Conservation (phyloP, 2,888 invertebrate genomes). For the Pseudanteris insignis region DNA sequence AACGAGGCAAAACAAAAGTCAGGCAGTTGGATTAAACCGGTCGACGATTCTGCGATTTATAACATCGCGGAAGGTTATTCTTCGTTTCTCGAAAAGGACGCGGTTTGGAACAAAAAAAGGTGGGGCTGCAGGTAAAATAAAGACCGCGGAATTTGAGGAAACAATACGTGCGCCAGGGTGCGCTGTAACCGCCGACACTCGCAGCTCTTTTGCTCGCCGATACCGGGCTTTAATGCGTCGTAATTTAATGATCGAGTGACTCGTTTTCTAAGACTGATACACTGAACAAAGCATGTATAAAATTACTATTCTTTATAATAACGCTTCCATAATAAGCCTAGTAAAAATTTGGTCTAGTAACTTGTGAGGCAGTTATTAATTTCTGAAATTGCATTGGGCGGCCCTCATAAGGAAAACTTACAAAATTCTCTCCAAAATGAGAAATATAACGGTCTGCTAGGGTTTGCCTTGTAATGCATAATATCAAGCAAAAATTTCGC, state of each 20-base stretch:
- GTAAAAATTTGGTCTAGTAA: no score
- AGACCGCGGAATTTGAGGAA: slow-evolving; percentile 39
- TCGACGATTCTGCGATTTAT: slow-evolving; percentile 59
- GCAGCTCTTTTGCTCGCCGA: slow-evolving; percentile 26
- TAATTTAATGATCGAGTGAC: slow-evolving; percentile 42
- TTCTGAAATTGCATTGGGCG: no score
- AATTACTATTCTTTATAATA: no score
- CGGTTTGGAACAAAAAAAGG: slow-evolving; percentile 14
- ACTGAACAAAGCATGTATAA: no score
- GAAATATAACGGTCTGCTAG: no score
- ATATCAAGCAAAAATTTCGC: no score
- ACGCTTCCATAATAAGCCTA: no score
- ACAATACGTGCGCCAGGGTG: slow-evolving; percentile 52
- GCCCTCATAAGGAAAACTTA: no score
- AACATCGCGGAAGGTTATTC: slow-evolving; percentile 50
- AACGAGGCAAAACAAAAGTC: slow-evolving; percentile 15
- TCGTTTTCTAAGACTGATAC: no score
- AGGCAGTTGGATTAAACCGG: slow-evolving; percentile 51
- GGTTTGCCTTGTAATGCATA: no score
- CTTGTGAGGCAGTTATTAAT: no score
- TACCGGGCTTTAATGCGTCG: slow-evolving; percentile 41
- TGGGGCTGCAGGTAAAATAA: slow-evolving; percentile 25
- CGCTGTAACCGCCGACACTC: slow-evolving; percentile 45
- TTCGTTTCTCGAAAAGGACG: slow-evolving; percentile 34
- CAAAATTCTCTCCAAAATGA: no score